phyloP scores from a whole-genome alignment of 2,888 invertebrate species.

The Lamproptera curius region DNA sequence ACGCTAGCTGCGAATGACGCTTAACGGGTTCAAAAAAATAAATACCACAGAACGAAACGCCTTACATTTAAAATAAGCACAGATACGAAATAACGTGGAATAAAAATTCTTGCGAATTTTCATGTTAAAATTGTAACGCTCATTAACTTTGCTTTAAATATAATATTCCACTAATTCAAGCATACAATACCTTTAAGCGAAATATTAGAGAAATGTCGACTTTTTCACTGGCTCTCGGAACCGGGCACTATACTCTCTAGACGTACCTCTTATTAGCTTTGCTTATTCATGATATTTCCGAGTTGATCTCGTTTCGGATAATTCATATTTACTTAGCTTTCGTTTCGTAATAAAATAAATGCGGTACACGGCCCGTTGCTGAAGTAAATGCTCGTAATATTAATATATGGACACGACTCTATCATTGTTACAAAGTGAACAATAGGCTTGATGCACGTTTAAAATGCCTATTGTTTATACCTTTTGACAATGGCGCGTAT shows the following conservation, averaged over 20 bases:
- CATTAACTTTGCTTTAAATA: no score
- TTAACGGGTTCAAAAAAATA: neutral
- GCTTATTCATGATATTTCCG: neutral
- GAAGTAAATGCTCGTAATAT: slow-evolving; percentile 28
- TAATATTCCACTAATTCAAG: neutral
- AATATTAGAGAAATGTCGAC: slow-evolving; percentile 5
- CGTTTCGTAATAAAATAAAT: no score
- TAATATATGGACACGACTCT: slow-evolving; percentile 40
- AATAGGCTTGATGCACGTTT: slow-evolving; percentile 50
- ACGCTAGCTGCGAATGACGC: neutral
- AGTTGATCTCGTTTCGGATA: no score
- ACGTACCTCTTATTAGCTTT: neutral
- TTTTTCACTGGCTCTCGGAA: neutral
- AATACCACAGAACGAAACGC: neutral
- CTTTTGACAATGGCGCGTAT: slow-evolving; percentile 30
- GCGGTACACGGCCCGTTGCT: neutral
- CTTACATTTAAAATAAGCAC: neutral
- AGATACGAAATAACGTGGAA: neutral
- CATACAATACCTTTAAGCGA: neutral
- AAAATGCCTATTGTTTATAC: slow-evolving; percentile 59
- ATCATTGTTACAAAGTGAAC: slow-evolving; percentile 50
- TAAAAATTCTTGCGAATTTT: neutral
- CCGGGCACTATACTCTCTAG: neutral
- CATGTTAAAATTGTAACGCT: neutral
- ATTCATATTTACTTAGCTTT: no score